Conservation (phyloP, 2,797 vertebrate species). For the Acridotheres tristis region DNA sequence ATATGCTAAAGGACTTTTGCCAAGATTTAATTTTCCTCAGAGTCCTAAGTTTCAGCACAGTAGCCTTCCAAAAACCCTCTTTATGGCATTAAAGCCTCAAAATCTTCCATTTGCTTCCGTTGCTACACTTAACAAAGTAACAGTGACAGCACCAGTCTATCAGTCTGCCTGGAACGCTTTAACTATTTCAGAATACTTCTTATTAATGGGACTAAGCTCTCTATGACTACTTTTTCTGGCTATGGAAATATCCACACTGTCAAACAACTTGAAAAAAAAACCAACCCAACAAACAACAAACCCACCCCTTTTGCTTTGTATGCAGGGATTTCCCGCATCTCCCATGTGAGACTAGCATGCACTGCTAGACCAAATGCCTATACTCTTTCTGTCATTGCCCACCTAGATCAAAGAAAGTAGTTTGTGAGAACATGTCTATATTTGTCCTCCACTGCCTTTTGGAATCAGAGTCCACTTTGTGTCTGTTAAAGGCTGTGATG, state of each 20-base stretch:
- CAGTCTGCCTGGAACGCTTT: background rate
- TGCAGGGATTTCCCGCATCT: background rate
- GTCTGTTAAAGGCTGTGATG: constrained; percentile 60
- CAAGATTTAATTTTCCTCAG: background rate
- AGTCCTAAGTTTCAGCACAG: background rate
- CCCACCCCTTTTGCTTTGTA: background rate
- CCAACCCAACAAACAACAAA: background rate
- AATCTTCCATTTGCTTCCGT: background rate
- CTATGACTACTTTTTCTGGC: background rate
- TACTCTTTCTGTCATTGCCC: constrained; percentile 30
- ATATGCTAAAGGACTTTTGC: background rate
- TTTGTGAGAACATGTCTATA: background rate
- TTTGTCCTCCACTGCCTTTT: constrained; percentile 39
- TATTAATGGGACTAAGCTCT: background rate
- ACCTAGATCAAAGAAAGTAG: background rate
- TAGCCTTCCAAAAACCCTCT: background rate
- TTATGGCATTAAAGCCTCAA: background rate
- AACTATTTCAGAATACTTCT: constrained; percentile 3
- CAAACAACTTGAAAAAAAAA: background rate
- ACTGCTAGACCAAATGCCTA: constrained; percentile 8
- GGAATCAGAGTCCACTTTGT: constrained; percentile 32
- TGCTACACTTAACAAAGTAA: background rate
- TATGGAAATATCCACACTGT: background rate
- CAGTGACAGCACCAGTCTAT: background rate
- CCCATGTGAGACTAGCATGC: background rate